phyloP scores from a whole-genome alignment of 2,888 invertebrate genomes.

The Seira musarum region DNA sequence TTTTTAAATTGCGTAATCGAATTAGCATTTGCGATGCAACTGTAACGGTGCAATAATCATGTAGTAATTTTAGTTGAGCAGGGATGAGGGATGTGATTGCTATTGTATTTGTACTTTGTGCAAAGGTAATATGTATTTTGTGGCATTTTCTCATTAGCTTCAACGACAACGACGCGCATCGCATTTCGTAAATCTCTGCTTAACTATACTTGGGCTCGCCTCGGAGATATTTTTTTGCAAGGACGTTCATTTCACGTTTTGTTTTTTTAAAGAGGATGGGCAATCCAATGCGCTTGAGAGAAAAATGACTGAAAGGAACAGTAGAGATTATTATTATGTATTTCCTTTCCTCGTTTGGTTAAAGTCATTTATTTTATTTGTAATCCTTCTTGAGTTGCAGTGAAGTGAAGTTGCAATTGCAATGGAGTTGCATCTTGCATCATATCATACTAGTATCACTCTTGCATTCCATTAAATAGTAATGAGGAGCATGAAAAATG shows the following conservation, averaged over 20 bases:
- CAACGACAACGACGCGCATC: neutral
- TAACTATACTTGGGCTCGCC: neutral
- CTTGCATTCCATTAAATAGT: neutral
- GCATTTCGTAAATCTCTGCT: neutral
- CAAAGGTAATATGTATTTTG: too few relatives aligned
- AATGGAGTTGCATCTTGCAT: neutral
- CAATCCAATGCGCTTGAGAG: neutral
- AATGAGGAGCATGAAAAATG: slow-evolving; percentile 6
- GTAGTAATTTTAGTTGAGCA: too few relatives aligned
- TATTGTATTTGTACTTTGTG: too few relatives aligned
- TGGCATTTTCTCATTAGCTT: neutral
- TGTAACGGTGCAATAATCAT: too few relatives aligned
- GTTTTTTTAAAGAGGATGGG: neutral
- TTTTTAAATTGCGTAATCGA: neutral
- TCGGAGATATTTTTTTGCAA: neutral
- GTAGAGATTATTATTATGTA: neutral
- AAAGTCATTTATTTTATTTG: neutral
- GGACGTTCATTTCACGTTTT: slow-evolving; percentile 10
- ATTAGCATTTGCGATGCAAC: neutral
- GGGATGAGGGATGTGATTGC: too few relatives aligned
- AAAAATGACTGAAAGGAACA: neutral
- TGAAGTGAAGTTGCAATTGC: neutral
- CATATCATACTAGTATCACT: too few relatives aligned
- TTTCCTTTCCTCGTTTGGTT: neutral
- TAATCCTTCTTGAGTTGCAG: neutral